phyloP scores from a whole-genome alignment of 2,113 vertebrate genomes.

The Ariopsis seemanni region DNA sequence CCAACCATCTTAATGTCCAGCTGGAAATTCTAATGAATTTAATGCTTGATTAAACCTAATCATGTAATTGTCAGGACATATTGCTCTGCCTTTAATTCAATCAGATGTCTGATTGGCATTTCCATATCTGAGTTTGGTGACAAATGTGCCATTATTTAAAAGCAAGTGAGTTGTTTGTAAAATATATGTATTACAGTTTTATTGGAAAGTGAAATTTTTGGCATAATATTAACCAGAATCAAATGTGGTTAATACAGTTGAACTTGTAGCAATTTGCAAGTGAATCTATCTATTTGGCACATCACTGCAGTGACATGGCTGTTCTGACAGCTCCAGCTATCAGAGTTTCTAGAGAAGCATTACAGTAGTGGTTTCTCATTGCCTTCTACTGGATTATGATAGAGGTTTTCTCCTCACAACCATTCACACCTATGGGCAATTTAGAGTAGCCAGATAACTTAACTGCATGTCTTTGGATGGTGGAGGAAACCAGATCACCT shows the following conservation, averaged over 20 bases:
- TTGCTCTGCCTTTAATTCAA: slow-evolving; percentile 16
- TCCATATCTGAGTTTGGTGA: slow-evolving; percentile 26
- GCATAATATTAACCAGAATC: slow-evolving; percentile 1
- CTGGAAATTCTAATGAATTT: slow-evolving; percentile 59
- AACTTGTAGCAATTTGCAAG: background rate
- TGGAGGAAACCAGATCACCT: too few relatives aligned
- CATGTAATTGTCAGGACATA: slow-evolving; percentile 54
- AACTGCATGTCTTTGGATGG: too few relatives aligned
- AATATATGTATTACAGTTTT: slow-evolving; percentile 25
- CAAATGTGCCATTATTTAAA: slow-evolving; percentile 51
- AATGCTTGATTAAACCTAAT: slow-evolving; percentile 51
- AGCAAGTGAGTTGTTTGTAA: slow-evolving; percentile 18
- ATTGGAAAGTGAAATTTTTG: slow-evolving; percentile 5
- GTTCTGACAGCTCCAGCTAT: too few relatives aligned
- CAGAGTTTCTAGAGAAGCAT: too few relatives aligned
- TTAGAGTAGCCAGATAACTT: too few relatives aligned
- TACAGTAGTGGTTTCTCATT: too few relatives aligned
- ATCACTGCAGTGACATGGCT: too few relatives aligned
- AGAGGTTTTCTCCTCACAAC: too few relatives aligned
- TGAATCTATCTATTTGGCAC: too few relatives aligned
- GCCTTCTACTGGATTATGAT: too few relatives aligned
- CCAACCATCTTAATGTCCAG: slow-evolving; percentile 58
- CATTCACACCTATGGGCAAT: too few relatives aligned
- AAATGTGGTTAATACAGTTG: background rate
- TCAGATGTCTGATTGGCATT: slow-evolving; percentile 37